Conservation (phyloP, 2,113 vertebrate genomes). For the Paradisaea rubra region DNA sequence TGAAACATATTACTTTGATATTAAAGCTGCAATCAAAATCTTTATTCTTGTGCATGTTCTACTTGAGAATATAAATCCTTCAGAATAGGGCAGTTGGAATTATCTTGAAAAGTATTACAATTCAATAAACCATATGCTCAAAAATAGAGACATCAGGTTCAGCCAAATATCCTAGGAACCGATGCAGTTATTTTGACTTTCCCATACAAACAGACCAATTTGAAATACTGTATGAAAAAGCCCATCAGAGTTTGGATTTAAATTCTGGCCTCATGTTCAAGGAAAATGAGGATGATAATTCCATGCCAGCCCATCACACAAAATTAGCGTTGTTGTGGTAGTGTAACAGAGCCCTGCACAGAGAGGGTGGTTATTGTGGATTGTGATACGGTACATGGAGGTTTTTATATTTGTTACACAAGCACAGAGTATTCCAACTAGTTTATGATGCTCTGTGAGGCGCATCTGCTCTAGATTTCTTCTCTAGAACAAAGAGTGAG, state of each 20-base stretch:
- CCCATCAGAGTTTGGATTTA: neutral
- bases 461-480: neutral
- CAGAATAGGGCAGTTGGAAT: slow-evolving; percentile 37
- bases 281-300: neutral
- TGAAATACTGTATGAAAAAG: neutral
- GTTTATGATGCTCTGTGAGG: neutral
- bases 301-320: neutral
- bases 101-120: slow-evolving; percentile 50
- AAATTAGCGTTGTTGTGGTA: neutral
- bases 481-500: neutral
- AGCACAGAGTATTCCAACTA: neutral
- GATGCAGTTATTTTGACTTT: neutral
- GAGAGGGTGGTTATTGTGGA: neutral
- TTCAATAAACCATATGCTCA: slow-evolving; percentile 52
- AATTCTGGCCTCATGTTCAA: neutral
- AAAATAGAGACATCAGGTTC: slow-evolving; percentile 38
- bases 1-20: slow-evolving; percentile 72
- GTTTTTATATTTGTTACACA: neutral
- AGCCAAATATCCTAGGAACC: neutral
- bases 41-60: slow-evolving; percentile 65
- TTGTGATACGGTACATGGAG: neutral
- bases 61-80: slow-evolving; percentile 60
- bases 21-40: slow-evolving; percentile 64
- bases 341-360: neutral
- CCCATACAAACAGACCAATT: neutral